Evolutionary conservation across 2,888 invertebrate genomes (phyloP), one percentile per base, ranked within the genome.

Genomic region (Cephus runcator): DNA sequence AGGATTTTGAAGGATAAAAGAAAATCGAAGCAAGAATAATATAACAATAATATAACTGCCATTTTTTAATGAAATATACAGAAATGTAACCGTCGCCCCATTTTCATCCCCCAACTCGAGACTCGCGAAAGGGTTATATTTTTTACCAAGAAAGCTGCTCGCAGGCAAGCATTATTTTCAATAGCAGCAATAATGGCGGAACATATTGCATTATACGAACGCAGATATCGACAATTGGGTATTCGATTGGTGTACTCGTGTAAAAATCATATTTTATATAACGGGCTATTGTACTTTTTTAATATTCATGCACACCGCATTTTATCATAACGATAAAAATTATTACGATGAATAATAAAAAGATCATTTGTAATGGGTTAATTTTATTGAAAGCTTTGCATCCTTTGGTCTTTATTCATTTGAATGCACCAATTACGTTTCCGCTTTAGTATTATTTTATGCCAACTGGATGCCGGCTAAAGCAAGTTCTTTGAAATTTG

Each of bases 251-350:
- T 87, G 87, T 87, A 90, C 86, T 89, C 88, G 85, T 90, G 88
- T 89, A 90, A 89, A 89, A 88, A 88, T 88, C 87, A 90, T 91
- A 90, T 91, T 91, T 90, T 91, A 88, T 91, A 91, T 89, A 90
- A 90, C 90, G 88, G 91, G 91, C 90, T 91, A 89, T 88, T 90
- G 89, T 91, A 91, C 90, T 91, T 91, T 91, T 90, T 90, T 90
- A 90, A 90, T 85, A 88, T 89, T 88, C 88, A 75, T 88, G 87
- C 88, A 88, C 85, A 85, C 85, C 87, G 87, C 86, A 87, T 87
- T 88, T 88, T 90, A 88, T 90, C 89, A 89, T 88, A 87, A 83
- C 84, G 85, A 87, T 84, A 80, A 88, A 88, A 87, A 90, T 87
- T 87, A 87, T 87, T 86, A 88, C 85, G 85, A 88, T 85, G 85